Conservation (phyloP, 1,140 invertebrate genomes). For the Drosophila kepulauana region DNA sequence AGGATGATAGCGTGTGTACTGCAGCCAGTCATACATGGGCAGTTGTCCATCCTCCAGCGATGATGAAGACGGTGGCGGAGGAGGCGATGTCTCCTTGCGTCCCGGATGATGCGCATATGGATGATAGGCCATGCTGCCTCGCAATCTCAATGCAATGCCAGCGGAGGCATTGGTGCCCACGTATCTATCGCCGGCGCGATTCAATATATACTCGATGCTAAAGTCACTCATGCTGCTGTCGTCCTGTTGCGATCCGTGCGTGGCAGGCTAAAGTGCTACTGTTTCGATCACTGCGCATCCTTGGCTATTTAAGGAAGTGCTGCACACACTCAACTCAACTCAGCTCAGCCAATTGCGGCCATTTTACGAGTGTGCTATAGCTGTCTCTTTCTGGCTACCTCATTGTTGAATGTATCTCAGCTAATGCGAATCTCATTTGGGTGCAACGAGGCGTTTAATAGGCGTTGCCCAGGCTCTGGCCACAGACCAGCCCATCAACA, state of each 20-base stretch:
- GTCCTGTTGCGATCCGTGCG: conserved; percentile 43
- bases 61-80: background rate
- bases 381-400: conserved; percentile 40
- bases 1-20: conserved; percentile 90
- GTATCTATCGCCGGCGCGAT: conserved; percentile 85
- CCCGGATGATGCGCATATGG: conserved; percentile 48
- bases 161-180: conserved; percentile 72
- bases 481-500: conserved; percentile 24
- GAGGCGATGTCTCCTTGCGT: conserved; percentile 30
- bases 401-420: background rate
- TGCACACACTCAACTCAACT: background rate
- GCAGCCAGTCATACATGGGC: conserved; percentile 87
- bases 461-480: conserved; percentile 66
- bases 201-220: conserved; percentile 86
- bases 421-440: conserved; percentile 54
- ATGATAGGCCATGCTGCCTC: conserved; percentile 49
- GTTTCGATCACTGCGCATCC: conserved; percentile 49
- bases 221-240: conserved; percentile 80
- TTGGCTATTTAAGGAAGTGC: conserved; percentile 64
- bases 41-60: conserved; percentile 40
- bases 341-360: conserved; percentile 36
- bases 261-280: conserved; percentile 55
- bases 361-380: conserved; percentile 48
- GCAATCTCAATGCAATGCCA: conserved; percentile 57
- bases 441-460: conserved; percentile 75